Evolutionary conservation across 2,113 vertebrate genomes (phyloP), one percentile per base, ranked within the genome.

Genomic region (Pycnonotus jocosus): DNA sequence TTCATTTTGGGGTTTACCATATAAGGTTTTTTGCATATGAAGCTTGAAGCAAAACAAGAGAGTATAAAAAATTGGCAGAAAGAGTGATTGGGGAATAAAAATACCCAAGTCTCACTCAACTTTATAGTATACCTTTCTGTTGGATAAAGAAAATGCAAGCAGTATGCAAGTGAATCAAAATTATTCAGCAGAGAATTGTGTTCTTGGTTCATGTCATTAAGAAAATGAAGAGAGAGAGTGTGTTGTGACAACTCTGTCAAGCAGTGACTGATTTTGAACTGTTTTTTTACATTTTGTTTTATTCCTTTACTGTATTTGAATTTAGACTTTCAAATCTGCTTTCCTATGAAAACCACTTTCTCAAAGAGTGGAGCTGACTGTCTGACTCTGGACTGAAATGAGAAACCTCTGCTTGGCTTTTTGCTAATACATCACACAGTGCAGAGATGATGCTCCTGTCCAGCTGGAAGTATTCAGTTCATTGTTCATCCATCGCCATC

Each of bases 211-310:
- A 83, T 89, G 86, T 95, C 89, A 91, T 95, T 95, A 97, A 96
- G 94, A 90, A 88, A 97, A 94, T 86, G 57, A 81, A 96, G 93
- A 93, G 93, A 93, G 94, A 95, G 95, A 51, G 28, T 4, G 60
- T 95, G 81, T 96, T 97, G 96, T 97, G 96, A 97, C 96, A 96
- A 90, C 90, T 97, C 86, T 97, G 97, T 97, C 96, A 97, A 78
- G 86, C 45, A n/a, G 24, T 92, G 70, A 90, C 74, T 94, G 94
- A 97, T 97, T 97, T 97, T 93, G 44, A 90, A 93, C 92, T 91
- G 82, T 48, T 73, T 66, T 92, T 93, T 65, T 45, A 40, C 33
- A 22, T 90, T 95, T 88, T 48, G 28, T 86, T 92, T 91, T 92
- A 76, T 90, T 92, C 25, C 57, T 80, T 61, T 69, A 40, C 57